Evolutionary conservation across 2,113 vertebrate species (phyloP), one percentile per base, ranked within the genome.

Genomic region (Apodemus sylvaticus): DNA sequence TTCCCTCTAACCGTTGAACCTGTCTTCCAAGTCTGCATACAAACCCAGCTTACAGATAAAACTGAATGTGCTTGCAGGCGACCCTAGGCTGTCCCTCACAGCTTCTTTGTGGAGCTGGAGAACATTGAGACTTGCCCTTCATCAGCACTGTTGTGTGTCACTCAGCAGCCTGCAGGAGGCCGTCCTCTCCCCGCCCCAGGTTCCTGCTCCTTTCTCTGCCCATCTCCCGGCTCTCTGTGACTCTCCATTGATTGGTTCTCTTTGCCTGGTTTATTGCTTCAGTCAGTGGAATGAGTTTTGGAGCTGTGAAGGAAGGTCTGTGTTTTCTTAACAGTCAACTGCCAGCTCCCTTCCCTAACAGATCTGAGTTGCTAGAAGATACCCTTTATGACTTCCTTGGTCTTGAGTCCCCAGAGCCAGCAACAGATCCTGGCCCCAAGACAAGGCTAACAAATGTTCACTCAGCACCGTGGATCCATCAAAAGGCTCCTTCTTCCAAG

Each of bases 241-340:
- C 73, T 93, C 17, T 60, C 87, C 45, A 62, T 91, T 97, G 85
- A 62, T 91, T 97, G 85, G 78, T 93, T 95, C 91, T 95, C 71
- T 77, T 92, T 78, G 91, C 78, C 70, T 64, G 94, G 91, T 96
- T 88, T 42, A 64, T 70, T 86, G 66, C 66, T 95, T 94, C 62
- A 76, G 0, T 90, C 91, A 31, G 1, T 90, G 58, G 31, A 34
- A 77, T 78, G 45, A 62, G 51, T 82, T 90, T 66, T 36, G 70
- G 82, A 45, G 64, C 48, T 34, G 0, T 20, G 53, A 81, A 86
- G 89, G 53, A 81, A 86, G 89, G 36, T 39, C n/a, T 89, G 0
- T 76, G 7, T 91, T 91, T 93, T 82, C 88, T 0, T 68, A 89
- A 53, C 51, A 58, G 16, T 68, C 19, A 7, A 4, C 48, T 19